Evolutionary conservation across 2,888 invertebrate species (phyloP).

Genomic region (Pardosa pseudoannulata): DNA sequence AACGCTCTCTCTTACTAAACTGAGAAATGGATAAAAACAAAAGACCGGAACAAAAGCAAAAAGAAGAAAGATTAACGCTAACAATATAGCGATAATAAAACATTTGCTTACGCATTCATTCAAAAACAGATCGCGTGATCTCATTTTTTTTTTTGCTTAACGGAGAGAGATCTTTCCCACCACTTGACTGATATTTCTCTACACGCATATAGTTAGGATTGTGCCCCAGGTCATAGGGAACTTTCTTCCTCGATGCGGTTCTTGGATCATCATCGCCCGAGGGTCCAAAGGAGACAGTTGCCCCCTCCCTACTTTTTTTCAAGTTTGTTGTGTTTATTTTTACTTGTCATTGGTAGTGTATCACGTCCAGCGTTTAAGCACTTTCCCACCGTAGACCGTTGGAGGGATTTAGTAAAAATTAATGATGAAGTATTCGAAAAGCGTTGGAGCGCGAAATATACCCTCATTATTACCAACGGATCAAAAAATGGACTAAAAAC

Average conservation of each 20-base stretch:
- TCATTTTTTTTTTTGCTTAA: slow-evolving; percentile 32
- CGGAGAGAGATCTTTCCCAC: slow-evolving; percentile 50
- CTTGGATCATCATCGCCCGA: slow-evolving; percentile 28
- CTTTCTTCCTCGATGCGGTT: slow-evolving; percentile 30
- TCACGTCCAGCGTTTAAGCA: slow-evolving; percentile 39
- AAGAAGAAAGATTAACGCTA: slow-evolving; percentile 12
- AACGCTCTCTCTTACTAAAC: background rate
- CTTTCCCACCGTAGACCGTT: slow-evolving; percentile 38
- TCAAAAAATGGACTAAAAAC: no score
- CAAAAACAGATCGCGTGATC: slow-evolving; percentile 56
- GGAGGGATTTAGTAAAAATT: slow-evolving; percentile 31
- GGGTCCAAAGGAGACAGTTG: slow-evolving; percentile 45
- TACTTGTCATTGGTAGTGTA: slow-evolving; percentile 47
- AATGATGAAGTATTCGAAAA: background rate
- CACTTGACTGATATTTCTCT: slow-evolving; percentile 41
- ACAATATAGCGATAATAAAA: slow-evolving; percentile 31
- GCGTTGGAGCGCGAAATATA: background rate
- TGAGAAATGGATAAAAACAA: background rate
- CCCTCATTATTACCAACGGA: no score
- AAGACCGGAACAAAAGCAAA: background rate
- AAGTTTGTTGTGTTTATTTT: slow-evolving; percentile 27
- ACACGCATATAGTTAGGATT: slow-evolving; percentile 34
- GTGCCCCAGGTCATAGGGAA: slow-evolving; percentile 63
- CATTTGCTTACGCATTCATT: slow-evolving; percentile 60
- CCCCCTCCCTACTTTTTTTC: slow-evolving; percentile 17